Evolutionary conservation across 2,888 invertebrate genomes (phyloP).

Genomic region (Cyrtodaria siliqua): DNA sequence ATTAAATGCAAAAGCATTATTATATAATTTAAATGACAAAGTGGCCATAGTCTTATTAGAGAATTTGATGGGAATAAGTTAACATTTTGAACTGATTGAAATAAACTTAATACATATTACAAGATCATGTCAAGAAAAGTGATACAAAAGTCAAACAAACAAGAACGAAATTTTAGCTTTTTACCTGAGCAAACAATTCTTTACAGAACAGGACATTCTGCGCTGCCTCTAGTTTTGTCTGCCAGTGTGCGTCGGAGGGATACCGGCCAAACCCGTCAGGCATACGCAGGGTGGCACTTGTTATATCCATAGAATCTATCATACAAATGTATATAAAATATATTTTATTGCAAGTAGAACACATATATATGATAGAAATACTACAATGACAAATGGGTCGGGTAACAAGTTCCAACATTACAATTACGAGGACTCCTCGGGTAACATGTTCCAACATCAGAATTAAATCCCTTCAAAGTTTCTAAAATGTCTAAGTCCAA

Average conservation of each 20-base stretch:
- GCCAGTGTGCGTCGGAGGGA: slow-evolving; percentile 91
- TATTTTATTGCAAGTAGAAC: no score
- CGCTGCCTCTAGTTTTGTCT: slow-evolving; percentile 97
- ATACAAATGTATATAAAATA: no score
- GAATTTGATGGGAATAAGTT: neutral
- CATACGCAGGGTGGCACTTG: slow-evolving; percentile 80
- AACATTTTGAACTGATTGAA: neutral
- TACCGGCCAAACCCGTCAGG: slow-evolving; percentile 77
- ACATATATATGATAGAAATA: no score
- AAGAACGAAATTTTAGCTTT: neutral
- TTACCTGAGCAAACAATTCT: slow-evolving; percentile 94
- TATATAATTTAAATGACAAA: no score
- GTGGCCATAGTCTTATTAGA: no score
- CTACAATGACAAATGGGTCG: no score
- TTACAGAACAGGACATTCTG: slow-evolving; percentile 99
- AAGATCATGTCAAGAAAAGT: neutral
- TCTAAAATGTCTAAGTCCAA: no score
- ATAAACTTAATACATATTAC: neutral
- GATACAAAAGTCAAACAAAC: neutral
- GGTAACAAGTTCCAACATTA: no score
- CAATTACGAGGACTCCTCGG: no score
- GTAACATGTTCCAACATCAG: no score
- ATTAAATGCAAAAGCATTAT: no score
- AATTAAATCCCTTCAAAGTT: no score
- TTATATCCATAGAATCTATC: slow-evolving; percentile 82